Base-by-base conservation (phyloP, 2,797 vertebrate species). In the Carcharodon carcharias region DNA sequence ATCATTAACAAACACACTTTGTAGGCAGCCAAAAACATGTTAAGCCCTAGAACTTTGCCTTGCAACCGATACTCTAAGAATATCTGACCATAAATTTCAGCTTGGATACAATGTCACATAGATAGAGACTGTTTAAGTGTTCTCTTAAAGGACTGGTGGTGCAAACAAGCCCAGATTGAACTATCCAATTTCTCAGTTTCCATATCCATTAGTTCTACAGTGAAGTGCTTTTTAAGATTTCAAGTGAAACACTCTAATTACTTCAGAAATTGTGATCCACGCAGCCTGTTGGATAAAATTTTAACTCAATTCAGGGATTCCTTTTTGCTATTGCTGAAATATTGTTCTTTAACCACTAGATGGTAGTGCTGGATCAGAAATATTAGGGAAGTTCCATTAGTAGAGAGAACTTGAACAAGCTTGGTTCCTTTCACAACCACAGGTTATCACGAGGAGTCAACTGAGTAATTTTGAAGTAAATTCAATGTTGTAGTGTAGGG, bases 341-440 rank as follows among this genome's bases (percentile, higher is more conserved):
- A 77, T 77, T 73, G 28, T 95, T 56, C 23, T 95, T 18, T 18
- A 69, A 95, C 69, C 94, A 95, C 94, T 95, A 95, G 94, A 77
- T 95, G 94, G 94, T 58, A 63, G 69, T 77, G 50, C 31, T 77
- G 94, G 69, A 21, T 95, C 69, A 95, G 50, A 77, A 95, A 95
- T 77, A 95, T 77, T 73, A 56, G 40, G 14, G 7, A 54, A n/a
- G 14, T 18, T 54, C 5, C 45, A 93, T 45, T 45, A 61, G 61
- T 92, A 65, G 91, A 21, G 23, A 67, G 11, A 28, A 93, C 23
- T 65, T 50, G 91, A 93, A 93, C 65, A 11, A 93, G 23, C 7
- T 45, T n/a, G n/a, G n/a, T 8, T 18, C 16, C 40, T 82, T 82
- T 82, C 40, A 45, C 40, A 85, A 50, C 16, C 40, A 21, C n/a